phyloP scores from a whole-genome alignment of 1,140 invertebrate genomes.

The Bombus waltoni region DNA sequence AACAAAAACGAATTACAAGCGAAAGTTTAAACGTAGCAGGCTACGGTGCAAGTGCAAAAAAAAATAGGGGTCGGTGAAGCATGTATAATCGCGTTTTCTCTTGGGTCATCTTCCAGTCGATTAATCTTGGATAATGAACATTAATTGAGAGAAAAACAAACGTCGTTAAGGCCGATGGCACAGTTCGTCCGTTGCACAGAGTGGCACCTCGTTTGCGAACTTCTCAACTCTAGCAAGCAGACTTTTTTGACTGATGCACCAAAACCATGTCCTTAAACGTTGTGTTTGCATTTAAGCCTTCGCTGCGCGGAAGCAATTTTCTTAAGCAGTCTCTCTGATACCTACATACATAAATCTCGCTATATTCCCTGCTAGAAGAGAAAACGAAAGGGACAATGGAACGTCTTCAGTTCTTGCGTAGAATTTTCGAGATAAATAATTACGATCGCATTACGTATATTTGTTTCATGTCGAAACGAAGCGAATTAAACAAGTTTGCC shows the following conservation, averaged over 20 bases:
- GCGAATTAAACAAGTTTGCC: neutral
- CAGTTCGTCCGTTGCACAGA: neutral
- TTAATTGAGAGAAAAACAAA: constrained; percentile 30
- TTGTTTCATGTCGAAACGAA: neutral
- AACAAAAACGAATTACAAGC: neutral
- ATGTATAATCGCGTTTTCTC: neutral
- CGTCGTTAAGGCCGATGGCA: neutral
- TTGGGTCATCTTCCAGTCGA: neutral
- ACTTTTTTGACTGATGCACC: constrained; percentile 1
- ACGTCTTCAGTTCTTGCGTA: neutral
- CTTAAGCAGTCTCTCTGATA: neutral
- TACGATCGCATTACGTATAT: neutral
- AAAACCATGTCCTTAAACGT: constrained; percentile 1
- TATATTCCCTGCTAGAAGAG: too few relatives aligned
- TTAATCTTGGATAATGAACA: constrained; percentile 10
- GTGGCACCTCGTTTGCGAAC: constrained; percentile 11
- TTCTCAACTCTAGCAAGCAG: constrained; percentile 26
- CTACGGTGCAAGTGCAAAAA: neutral
- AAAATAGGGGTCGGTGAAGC: neutral
- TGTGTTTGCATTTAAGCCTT: constrained; percentile 24
- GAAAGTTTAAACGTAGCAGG: too few relatives aligned
- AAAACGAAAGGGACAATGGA: neutral
- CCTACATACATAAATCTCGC: too few relatives aligned
- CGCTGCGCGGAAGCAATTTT: neutral
- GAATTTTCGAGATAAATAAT: neutral